Base-by-base conservation (phyloP, 2,797 vertebrate species). In the Myotis pilosus region DNA sequence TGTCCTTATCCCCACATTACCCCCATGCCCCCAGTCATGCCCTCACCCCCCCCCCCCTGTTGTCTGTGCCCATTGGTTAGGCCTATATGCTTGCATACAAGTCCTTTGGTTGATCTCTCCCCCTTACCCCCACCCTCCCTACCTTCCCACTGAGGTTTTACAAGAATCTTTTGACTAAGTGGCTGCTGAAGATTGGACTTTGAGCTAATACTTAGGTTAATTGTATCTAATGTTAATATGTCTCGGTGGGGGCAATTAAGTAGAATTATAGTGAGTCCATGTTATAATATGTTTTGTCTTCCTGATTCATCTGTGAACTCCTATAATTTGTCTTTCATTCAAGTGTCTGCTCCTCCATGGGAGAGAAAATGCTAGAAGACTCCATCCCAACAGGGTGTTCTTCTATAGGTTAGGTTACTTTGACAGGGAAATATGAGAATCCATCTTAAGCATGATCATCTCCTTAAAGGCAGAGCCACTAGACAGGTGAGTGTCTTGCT, bases 151-250 rank as follows among this genome's bases (percentile, higher is more conserved):
- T 44, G 44, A 44, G 44, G 44, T 44, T 44, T 75, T 88, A 36
- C 5, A 60, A 90, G 44, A 80, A 9, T 71, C 38, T 95, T 95
- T 90, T 88, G 55, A 49, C 16, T 82, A 22, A 68, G 30, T 85
- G 47, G 17, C 22, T 90, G 51, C 53, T 97, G 38, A 15, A 92
- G 68, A 87, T 17, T 69, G 51, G 47, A 69, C 76, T 94, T 94
- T 69, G 36, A 60, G 15, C 53, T 93, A 80, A 81, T 78, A 44
- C 41, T 81, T 78, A 47, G 64, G 10, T 84, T 87, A 94, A 87
- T 72, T 82, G 22, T 41, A 20, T 78, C n/a, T 87, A 41, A 66
- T 38, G 28, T 84, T 68, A 68, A 33, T 76, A 38, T 33, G 17
- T 36, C 22, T 72, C 44, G 38, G 49, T 51, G 38, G n/a, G 25